Base-by-base conservation (phyloP, 2,797 vertebrate genomes). In the Crenichthys baileyi region DNA sequence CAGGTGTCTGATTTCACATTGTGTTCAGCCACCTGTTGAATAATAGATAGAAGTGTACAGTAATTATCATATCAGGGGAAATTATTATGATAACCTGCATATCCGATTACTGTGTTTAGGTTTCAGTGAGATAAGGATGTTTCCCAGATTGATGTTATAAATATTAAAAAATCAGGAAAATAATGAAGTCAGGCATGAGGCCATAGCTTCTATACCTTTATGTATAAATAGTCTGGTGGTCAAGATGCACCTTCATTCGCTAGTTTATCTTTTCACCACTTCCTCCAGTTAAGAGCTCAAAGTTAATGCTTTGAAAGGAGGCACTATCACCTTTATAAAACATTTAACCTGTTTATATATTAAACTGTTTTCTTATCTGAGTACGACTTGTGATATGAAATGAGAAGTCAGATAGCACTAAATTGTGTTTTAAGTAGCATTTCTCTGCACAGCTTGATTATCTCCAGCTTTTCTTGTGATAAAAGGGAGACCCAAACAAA, bases 1-100 rank as follows among this genome's bases (percentile, higher is more conserved):
- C 90, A 86, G 89, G 90, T 93, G 88, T 91, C 90, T 90, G 67
- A 82, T 83, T 88, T 92, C 80, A 81, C 82, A 74, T 87, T 83
- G 73, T 79, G 58, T 79, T 56, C 56, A 82, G 55, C 72, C 87
- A 84, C 75, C 83, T 88, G 89, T 88, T 79, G 79, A 81, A 83
- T 80, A 79, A 83, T 58, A 80, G 84, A 29, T 56, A 31, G 79
- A 81, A 72, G 56, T 16, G 0, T 44, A 55, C 75, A 65, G 61
- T 65, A 50, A 70, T 63, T 85, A 56, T 26, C 41, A 41, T 46
- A 73, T 82, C 26, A 15, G 80, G 79, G 80, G 74, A 90, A 88
- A 89, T 72, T 76, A 77, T 82, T 78, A 88, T 86, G 51, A 82
- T 85, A 31, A 79, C 73, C 55, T 80, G 83, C 70, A 73, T 73